phyloP scores from a whole-genome alignment of 2,113 vertebrate species.

The Boleophthalmus pectinirostris region DNA sequence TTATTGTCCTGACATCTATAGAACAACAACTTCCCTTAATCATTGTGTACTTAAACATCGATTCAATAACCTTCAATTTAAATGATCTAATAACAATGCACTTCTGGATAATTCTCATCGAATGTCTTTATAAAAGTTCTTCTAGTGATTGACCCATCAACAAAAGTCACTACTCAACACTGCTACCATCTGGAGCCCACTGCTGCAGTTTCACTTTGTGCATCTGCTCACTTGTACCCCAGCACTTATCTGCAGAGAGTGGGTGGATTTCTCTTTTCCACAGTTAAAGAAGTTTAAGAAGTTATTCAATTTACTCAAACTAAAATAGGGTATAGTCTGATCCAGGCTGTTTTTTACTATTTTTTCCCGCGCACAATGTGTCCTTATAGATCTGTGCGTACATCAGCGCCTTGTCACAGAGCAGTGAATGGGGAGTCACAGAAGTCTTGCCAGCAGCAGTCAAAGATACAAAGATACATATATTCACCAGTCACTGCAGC shows the following conservation, averaged over 20 bases:
- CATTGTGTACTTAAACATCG: background rate
- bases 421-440: conserved; percentile 43
- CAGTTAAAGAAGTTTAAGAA: background rate
- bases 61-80: background rate
- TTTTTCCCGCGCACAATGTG: conserved; percentile 14
- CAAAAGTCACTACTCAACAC: background rate
- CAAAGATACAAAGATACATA: conserved; percentile 49
- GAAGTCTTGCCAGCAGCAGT: conserved; percentile 55
- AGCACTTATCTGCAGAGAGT: conserved; percentile 52
- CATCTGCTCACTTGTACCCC: conserved; percentile 46
- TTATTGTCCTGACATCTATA: no score
- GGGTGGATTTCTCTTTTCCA: conserved; percentile 20
- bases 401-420: conserved; percentile 64
- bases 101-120: background rate
- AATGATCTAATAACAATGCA: background rate
- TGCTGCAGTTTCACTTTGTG: conserved; percentile 16
- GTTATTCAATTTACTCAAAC: background rate
- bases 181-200: conserved; percentile 8
- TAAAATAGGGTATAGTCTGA: conserved; percentile 10
- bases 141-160: background rate
- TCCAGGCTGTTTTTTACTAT: conserved; percentile 1
- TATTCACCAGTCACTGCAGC: conserved; percentile 17
- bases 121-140: background rate
- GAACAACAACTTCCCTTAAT: background rate
- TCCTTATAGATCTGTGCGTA: conserved; percentile 54